Conservation (phyloP, 1,140 invertebrate species). For the Pseudomyrmex flavicornis region DNA sequence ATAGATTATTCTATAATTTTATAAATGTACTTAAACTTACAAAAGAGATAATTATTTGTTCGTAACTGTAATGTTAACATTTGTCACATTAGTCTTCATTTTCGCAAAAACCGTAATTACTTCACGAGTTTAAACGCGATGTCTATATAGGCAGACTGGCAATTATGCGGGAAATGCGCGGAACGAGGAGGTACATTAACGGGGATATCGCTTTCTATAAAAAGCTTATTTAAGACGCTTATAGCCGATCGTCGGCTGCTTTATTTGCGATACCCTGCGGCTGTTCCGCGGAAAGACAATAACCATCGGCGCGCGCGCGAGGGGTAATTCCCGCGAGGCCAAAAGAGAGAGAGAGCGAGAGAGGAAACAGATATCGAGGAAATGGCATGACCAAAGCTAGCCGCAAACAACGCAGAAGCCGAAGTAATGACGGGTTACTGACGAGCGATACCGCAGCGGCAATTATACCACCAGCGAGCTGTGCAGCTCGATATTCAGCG, state of each 20-base stretch:
- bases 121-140: background rate
- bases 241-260: conserved; percentile 2
- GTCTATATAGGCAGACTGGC: background rate
- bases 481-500: conserved; percentile 2
- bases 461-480: conserved; percentile 60
- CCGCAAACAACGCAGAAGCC: conserved; percentile 43
- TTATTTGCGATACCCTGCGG: background rate
- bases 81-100: background rate
- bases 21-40: background rate
- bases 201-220: background rate
- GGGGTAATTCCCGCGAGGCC: background rate
- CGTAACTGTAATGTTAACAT: background rate
- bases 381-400: conserved; percentile 31
- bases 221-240: conserved; percentile 15
- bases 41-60: background rate
- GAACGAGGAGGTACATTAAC: background rate
- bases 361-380: conserved; percentile 7
- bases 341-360: background rate
- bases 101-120: background rate
- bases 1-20: too few relatives aligned
- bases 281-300: conserved; percentile 6
- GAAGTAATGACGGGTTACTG: conserved; percentile 59
- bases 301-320: background rate
- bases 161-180: background rate
- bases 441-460: conserved; percentile 56